phyloP scores from a whole-genome alignment of 2,888 invertebrate species.

The Listrodromus nycthemerus region DNA sequence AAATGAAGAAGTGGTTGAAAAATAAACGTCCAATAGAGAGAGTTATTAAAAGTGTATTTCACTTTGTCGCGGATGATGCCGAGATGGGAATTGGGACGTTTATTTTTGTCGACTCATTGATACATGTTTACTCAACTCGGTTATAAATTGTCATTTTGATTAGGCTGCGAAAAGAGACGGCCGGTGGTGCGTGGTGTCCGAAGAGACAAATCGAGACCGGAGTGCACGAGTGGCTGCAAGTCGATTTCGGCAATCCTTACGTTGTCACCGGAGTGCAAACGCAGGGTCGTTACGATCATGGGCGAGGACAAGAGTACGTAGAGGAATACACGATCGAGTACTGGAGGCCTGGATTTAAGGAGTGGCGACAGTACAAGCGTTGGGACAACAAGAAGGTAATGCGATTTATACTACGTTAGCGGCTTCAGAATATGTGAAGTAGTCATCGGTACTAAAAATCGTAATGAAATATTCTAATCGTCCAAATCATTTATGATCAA shows the following conservation, averaged over 20 bases:
- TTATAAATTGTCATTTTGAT: constrained; percentile 6
- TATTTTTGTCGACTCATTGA: not conserved
- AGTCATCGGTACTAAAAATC: not conserved
- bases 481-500: not conserved
- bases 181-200: constrained; percentile 93
- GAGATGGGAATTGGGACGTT: not conserved
- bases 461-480: not conserved
- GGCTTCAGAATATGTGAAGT: not conserved
- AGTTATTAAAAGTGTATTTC: constrained; percentile 37
- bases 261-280: constrained; percentile 90
- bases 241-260: constrained; percentile 87
- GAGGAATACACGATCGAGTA: constrained; percentile 90
- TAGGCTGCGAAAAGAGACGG: constrained; percentile 89
- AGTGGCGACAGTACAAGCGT: constrained; percentile 88
- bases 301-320: constrained; percentile 91
- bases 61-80: not conserved
- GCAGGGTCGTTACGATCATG: constrained; percentile 91
- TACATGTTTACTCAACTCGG: not conserved
- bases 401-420: not conserved
- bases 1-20: not conserved
- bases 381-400: constrained; percentile 88
- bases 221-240: constrained; percentile 89
- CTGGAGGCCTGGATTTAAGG: constrained; percentile 87
- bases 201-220: constrained; percentile 88
- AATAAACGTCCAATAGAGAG: not conserved